Conservation (phyloP, 2,888 invertebrate species). For the Monochamus alternatus region DNA sequence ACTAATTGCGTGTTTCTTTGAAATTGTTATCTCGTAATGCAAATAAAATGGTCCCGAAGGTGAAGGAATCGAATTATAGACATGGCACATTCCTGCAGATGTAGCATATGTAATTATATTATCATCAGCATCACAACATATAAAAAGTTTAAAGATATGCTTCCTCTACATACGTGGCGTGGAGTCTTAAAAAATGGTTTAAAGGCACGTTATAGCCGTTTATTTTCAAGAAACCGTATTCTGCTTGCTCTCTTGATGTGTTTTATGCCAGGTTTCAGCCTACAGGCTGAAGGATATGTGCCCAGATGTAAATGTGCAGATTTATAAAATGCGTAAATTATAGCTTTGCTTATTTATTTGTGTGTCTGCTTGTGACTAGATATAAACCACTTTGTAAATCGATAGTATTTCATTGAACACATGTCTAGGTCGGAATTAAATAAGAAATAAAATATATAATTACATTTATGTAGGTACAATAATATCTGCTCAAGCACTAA, state of each 20-base stretch:
- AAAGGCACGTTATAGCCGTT: constrained; percentile 28
- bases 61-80: constrained; percentile 54
- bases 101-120: constrained; percentile 51
- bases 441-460: constrained; percentile 1
- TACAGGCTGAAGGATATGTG: constrained; percentile 6
- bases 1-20: constrained; percentile 49
- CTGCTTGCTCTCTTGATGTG: constrained; percentile 18
- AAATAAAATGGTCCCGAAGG: constrained; percentile 54
- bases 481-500: neutral
- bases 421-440: neutral
- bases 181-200: constrained; percentile 26
- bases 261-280: constrained; percentile 24
- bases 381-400: neutral
- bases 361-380: constrained; percentile 10
- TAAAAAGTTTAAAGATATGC: constrained; percentile 38
- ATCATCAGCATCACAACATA: constrained; percentile 47
- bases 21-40: constrained; percentile 47
- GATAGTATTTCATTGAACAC: constrained; percentile 2
- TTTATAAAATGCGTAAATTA: constrained; percentile 25
- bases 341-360: constrained; percentile 15
- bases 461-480: neutral
- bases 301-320: constrained; percentile 16
- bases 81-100: constrained; percentile 47
- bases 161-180: constrained; percentile 20
- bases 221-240: constrained; percentile 32